These are phyloP conservation scores for Nematostella vectensis DNA, from an alignment of 92 coral and sea anemone species.

Conservation along the genomic window DNA sequence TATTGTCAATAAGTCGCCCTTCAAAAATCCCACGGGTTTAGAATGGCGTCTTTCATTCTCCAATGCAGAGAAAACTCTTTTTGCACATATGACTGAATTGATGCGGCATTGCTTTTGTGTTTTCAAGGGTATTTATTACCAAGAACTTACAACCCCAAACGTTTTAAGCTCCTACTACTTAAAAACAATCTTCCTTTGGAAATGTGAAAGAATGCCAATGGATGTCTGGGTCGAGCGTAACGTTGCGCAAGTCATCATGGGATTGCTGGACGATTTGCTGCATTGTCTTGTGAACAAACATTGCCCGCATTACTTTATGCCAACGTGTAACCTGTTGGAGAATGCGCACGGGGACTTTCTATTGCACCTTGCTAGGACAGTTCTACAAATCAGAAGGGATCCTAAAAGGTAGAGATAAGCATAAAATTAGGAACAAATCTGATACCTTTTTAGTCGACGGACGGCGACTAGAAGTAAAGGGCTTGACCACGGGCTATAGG, in stretches of 20 bases:
- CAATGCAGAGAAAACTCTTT: slow-evolving; percentile 26
- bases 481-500: no score
- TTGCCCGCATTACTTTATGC: slow-evolving; percentile 36
- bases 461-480: no score
- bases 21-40: slow-evolving; percentile 8
- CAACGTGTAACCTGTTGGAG: slow-evolving; percentile 30
- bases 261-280: slow-evolving; percentile 31
- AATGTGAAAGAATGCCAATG: slow-evolving; percentile 39
- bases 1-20: slow-evolving; percentile 26
- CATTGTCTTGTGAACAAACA: slow-evolving; percentile 40
- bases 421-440: not conserved
- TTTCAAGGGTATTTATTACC: slow-evolving; percentile 31
- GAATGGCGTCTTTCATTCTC: slow-evolving; percentile 44
- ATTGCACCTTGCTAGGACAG: slow-evolving; percentile 22
- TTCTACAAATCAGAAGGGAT: slow-evolving; percentile 17
- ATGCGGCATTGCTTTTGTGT: slow-evolving; percentile 18
- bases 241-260: slow-evolving; percentile 37
- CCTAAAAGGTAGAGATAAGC: slow-evolving; percentile 30
- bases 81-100: slow-evolving; percentile 21
- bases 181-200: slow-evolving; percentile 47
- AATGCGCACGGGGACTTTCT: slow-evolving; percentile 40
- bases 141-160: slow-evolving; percentile 24
- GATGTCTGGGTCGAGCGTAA: slow-evolving; percentile 25
- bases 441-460: not conserved
- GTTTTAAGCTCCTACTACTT: slow-evolving; percentile 34